phyloP scores from a whole-genome alignment of 2,797 vertebrate species.

The Sebastes diploproa region DNA sequence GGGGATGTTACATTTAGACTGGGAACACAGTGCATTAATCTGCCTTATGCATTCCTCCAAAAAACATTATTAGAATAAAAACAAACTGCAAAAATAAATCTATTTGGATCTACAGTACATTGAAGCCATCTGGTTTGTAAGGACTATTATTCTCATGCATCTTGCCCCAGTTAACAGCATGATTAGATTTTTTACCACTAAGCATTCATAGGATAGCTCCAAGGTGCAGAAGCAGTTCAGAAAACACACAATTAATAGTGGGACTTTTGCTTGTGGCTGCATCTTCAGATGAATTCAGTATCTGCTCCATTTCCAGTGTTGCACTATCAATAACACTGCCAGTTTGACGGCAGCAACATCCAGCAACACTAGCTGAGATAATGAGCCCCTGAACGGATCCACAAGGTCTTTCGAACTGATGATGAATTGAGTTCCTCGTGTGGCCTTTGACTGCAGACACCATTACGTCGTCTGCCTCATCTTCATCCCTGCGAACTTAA shows the following conservation, averaged over 20 bases:
- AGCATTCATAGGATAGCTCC: neutral
- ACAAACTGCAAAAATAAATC: neutral
- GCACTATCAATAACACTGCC: neutral
- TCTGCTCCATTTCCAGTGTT: neutral
- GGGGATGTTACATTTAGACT: conserved; percentile 9
- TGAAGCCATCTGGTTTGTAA: neutral
- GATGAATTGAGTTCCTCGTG: neutral
- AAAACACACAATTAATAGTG: conserved; percentile 3
- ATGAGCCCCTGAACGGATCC: neutral
- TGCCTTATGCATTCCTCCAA: neutral
- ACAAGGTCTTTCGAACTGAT: neutral
- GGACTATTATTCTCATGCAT: neutral
- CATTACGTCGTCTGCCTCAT: neutral
- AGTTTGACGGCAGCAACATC: conserved; percentile 2
- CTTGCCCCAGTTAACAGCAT: neutral
- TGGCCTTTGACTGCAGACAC: neutral
- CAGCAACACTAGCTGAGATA: neutral
- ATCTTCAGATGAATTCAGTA: neutral
- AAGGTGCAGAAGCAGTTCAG: neutral
- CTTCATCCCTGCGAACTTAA: neutral
- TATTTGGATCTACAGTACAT: neutral
- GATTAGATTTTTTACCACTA: neutral
- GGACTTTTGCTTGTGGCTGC: neutral
- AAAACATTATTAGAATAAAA: neutral
- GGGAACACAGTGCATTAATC: neutral